These are phyloP conservation scores for Dendropsophus ebraccatus DNA, from an alignment of 2,113 vertebrate species.

Conservation along the genomic window DNA sequence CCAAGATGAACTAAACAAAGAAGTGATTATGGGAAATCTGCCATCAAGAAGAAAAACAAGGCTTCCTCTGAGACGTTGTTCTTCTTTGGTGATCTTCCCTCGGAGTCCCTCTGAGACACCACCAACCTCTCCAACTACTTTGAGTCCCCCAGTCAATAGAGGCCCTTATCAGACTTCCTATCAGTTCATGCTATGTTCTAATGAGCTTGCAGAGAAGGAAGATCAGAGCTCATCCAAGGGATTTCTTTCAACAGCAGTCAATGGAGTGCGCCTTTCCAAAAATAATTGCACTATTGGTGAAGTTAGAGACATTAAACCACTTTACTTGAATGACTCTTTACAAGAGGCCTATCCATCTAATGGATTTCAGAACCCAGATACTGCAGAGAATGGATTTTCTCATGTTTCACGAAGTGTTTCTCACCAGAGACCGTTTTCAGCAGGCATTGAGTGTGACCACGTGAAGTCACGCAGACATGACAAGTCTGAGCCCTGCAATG, in stretches of 20 bases:
- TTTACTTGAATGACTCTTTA: constrained; percentile 74
- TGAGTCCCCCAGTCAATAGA: constrained; percentile 69
- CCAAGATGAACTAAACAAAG: constrained; percentile 74
- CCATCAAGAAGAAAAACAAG: constrained; percentile 71
- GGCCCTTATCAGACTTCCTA: constrained; percentile 78
- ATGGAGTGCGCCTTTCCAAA: constrained; percentile 80
- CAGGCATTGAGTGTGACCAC: constrained; percentile 66
- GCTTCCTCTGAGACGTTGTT: constrained; percentile 87
- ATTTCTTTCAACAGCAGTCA: constrained; percentile 79
- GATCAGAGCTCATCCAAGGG: constrained; percentile 73
- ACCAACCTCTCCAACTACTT: constrained; percentile 82
- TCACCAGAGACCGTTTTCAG: constrained; percentile 72
- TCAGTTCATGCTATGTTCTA: constrained; percentile 73
- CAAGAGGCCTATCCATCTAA: constrained; percentile 66
- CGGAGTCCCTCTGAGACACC: constrained; percentile 87
- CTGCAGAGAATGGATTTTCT: constrained; percentile 76
- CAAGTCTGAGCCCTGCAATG: constrained; percentile 63
- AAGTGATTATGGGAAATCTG: constrained; percentile 66
- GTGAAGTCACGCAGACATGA: constrained; percentile 65
- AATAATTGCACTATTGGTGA: constrained; percentile 68
- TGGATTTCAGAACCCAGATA: constrained; percentile 62
- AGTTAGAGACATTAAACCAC: constrained; percentile 77
- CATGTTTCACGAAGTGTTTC: constrained; percentile 78
- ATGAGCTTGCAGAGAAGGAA: constrained; percentile 71
- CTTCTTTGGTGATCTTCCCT: constrained; percentile 92